phyloP scores from a whole-genome alignment of 2,888 invertebrate genomes.

The Stictocephala bisonia region DNA sequence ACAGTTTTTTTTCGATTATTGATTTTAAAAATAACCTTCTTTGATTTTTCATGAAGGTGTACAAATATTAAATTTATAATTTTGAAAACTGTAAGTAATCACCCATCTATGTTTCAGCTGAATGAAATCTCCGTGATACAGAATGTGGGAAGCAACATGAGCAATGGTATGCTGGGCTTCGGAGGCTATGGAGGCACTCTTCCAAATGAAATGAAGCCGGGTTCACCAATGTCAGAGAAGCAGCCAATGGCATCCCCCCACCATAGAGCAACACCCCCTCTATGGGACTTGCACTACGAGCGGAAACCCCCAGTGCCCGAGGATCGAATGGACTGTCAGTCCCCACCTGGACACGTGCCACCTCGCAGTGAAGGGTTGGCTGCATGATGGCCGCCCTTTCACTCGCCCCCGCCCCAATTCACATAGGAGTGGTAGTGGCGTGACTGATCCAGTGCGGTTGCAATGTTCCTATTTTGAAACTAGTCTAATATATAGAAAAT shows the following conservation, averaged over 20 bases:
- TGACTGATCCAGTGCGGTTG: conserved; percentile 51
- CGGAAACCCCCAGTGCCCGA: conserved; percentile 66
- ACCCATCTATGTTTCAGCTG: conserved; percentile 71
- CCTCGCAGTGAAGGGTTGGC: conserved; percentile 78
- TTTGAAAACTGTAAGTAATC: too few species aligned
- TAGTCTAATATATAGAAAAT: conserved; percentile 62
- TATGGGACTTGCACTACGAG: conserved; percentile 71
- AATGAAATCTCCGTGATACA: conserved; percentile 85
- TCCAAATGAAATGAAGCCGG: conserved; percentile 65
- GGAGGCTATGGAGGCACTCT: conserved; percentile 74
- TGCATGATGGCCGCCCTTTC: conserved; percentile 67
- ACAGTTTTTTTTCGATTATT: too few species aligned
- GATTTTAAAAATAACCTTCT: too few species aligned
- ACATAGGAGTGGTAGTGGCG: not conserved
- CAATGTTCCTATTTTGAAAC: conserved; percentile 69
- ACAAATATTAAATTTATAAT: too few species aligned
- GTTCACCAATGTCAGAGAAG: conserved; percentile 67
- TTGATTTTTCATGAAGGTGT: too few species aligned
- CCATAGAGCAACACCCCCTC: conserved; percentile 54
- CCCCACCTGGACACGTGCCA: conserved; percentile 66
- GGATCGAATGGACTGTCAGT: conserved; percentile 61
- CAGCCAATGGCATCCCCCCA: conserved; percentile 65
- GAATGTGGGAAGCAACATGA: conserved; percentile 69
- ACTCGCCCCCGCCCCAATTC: conserved; percentile 57
- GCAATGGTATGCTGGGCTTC: conserved; percentile 73